Percentiles rank a stretch among this genome's conserved stretches.
These are phyloP conservation scores for Brachyrhaphis roseni DNA, from an alignment of 2,797 vertebrate species.

Conservation along the genomic window DNA sequence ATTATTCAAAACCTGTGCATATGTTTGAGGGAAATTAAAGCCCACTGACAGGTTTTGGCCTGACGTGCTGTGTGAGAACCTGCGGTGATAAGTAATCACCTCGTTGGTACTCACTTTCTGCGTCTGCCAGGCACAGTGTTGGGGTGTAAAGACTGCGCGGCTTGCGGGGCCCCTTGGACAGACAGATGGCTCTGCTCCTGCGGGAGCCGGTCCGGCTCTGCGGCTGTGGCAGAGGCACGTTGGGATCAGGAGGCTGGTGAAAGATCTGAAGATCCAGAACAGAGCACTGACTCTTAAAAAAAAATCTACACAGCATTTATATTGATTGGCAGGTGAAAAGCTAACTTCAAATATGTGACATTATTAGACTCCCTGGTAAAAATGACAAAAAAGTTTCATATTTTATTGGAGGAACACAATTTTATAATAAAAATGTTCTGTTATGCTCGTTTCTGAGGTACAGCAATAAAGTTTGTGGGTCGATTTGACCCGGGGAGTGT, in stretches of 20 bases:
- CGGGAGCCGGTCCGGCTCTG: slow-evolving; percentile 82
- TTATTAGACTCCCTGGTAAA: not conserved
- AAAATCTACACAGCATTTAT: not conserved
- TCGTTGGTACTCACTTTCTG: slow-evolving; percentile 90
- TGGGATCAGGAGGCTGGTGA: slow-evolving; percentile 92
- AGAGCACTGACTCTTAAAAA: not conserved
- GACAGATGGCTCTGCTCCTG: slow-evolving; percentile 91
- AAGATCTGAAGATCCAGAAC: slow-evolving; percentile 85
- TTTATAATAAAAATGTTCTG: not conserved
- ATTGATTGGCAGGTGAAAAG: not conserved
- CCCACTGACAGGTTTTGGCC: not conserved
- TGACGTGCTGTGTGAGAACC: slow-evolving; percentile 3
- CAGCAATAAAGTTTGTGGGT: no score
- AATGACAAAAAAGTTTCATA: not conserved
- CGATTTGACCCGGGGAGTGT: no score
- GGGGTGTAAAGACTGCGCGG: slow-evolving; percentile 88
- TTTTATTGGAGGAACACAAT: not conserved
- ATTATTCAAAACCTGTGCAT: not conserved
- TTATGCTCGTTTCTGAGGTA: not conserved
- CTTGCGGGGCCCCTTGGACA: slow-evolving; percentile 90
- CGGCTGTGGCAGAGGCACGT: slow-evolving; percentile 91
- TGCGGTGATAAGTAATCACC: slow-evolving; percentile 5
- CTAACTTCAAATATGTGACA: not conserved
- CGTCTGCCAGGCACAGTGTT: slow-evolving; percentile 91
- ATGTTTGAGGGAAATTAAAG: slow-evolving; percentile 27